phyloP scores from a whole-genome alignment of 1,140 invertebrate genomes.

The Listronotus bonariensis region DNA sequence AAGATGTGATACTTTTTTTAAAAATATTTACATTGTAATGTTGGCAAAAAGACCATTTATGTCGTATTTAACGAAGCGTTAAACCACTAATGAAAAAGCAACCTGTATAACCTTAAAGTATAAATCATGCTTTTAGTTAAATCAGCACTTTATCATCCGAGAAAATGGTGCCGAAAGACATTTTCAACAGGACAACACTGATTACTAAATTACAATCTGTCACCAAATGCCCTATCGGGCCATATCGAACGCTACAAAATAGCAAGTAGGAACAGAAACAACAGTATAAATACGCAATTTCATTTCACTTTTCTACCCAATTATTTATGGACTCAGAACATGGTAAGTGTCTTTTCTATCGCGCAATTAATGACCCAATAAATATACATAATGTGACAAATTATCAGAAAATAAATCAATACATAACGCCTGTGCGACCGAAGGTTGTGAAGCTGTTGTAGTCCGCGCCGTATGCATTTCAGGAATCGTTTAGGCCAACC shows the following conservation, averaged over 20 bases:
- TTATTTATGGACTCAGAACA: constrained; percentile 36
- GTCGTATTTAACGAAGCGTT: too few relatives aligned
- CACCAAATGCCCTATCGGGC: constrained; percentile 12
- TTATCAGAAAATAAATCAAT: constrained; percentile 39
- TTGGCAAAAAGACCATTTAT: too few relatives aligned
- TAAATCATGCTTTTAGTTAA: too few relatives aligned
- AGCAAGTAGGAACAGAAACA: constrained; percentile 8
- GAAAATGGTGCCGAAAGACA: too few relatives aligned
- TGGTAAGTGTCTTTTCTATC: constrained; percentile 36
- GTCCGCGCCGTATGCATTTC: background rate
- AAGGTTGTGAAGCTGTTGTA: constrained; percentile 30
- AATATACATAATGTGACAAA: constrained; percentile 43
- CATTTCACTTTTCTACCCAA: constrained; percentile 31
- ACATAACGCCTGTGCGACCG: constrained; percentile 16
- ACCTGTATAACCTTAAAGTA: too few relatives aligned
- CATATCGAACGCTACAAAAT: constrained; percentile 15
- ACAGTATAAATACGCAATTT: constrained; percentile 17
- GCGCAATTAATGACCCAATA: constrained; percentile 40
- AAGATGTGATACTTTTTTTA: too few relatives aligned
- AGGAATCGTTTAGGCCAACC: too few relatives aligned
- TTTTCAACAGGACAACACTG: too few relatives aligned
- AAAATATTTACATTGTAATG: too few relatives aligned
- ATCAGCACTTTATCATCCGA: too few relatives aligned
- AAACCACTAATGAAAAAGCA: too few relatives aligned
- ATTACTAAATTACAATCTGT: too few relatives aligned